Conservation (phyloP, 2,113 vertebrate genomes). For the Lanius collurio region DNA sequence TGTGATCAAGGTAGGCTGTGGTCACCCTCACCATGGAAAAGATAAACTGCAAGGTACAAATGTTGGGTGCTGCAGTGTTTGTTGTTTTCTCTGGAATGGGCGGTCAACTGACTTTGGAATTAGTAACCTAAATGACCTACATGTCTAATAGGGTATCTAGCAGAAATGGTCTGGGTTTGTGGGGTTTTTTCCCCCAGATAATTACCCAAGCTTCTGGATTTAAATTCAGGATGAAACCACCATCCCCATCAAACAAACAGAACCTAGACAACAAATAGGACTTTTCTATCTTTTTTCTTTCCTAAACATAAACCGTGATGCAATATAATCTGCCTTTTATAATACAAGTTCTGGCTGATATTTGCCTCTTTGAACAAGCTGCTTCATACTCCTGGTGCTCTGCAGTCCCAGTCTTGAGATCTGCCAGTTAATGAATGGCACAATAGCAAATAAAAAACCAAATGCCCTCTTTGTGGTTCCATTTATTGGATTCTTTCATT, state of each 20-base stretch:
- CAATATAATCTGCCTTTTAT: neutral
- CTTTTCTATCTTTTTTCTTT: neutral
- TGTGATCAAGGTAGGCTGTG: neutral
- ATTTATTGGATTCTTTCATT: neutral
- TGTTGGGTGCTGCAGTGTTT: neutral
- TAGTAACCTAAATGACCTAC: neutral
- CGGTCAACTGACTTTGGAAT: neutral
- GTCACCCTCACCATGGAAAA: neutral
- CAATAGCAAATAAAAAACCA: neutral
- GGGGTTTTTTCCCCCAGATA: accelerated
- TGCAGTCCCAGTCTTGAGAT: neutral
- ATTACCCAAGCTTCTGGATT: neutral
- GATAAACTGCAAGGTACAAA: neutral
- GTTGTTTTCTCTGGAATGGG: neutral
- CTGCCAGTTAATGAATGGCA: neutral
- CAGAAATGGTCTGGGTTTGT: neutral
- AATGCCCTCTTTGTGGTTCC: neutral
- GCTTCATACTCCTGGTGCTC: neutral
- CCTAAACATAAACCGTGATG: neutral
- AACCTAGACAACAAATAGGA: neutral
- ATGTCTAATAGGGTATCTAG: neutral
- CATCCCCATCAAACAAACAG: neutral
- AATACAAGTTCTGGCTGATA: neutral
- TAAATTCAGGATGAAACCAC: neutral
- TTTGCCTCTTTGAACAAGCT: neutral